These are phyloP conservation scores for Drosophila emarginata DNA, from an alignment of 2,888 invertebrate genomes.

Conservation along the genomic window DNA sequence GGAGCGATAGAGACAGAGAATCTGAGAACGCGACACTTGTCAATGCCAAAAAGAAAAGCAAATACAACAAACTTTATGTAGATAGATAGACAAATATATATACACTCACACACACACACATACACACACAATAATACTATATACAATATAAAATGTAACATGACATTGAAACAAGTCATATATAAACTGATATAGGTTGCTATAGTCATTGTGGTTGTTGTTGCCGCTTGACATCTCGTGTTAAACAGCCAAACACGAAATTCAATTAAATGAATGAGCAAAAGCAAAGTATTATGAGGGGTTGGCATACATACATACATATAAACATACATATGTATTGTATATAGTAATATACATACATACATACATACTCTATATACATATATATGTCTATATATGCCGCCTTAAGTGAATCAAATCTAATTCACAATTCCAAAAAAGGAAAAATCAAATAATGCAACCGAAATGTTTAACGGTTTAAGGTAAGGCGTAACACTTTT, in stretches of 20 bases:
- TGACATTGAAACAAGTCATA: constrained; percentile 74
- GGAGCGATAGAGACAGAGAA: not conserved
- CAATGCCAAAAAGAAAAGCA: constrained; percentile 63
- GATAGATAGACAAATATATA: constrained; percentile 20
- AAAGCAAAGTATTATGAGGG: not conserved
- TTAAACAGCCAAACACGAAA: constrained; percentile 55
- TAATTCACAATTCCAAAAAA: constrained; percentile 3
- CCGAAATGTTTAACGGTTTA: not conserved
- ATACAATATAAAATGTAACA: constrained; percentile 61
- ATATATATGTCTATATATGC: not conserved
- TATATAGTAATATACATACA: too few species aligned
- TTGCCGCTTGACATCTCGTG: constrained; percentile 35
- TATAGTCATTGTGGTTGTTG: constrained; percentile 35
- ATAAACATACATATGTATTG: not conserved
- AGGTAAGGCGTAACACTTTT: not conserved
- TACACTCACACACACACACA: not conserved
- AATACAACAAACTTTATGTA: constrained; percentile 22
- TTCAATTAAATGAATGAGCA: constrained; percentile 42
- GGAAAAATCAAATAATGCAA: not conserved
- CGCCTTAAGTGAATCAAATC: constrained; percentile 14
- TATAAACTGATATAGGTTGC: constrained; percentile 35
- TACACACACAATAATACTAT: constrained; percentile 1
- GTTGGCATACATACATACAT: not conserved
- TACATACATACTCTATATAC: not conserved
- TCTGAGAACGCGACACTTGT: constrained; percentile 25